Conservation (phyloP, 1,140 invertebrate genomes). For the Lucilia cuprina region DNA sequence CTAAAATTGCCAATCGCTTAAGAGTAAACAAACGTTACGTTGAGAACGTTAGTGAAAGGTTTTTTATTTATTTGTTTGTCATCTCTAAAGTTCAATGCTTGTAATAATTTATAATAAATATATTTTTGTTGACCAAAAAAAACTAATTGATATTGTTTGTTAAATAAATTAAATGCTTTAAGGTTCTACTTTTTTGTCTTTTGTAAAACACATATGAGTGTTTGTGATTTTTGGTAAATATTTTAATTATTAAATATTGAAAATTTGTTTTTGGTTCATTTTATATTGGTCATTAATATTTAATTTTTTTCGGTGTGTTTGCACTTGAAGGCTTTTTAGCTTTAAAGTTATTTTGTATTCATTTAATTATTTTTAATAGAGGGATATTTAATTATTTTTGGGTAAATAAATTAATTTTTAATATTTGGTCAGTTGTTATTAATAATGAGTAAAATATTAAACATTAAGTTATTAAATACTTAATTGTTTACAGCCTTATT, state of each 20-base stretch:
- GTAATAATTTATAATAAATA: neutral
- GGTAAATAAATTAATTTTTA: neutral
- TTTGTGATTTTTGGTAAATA: too few species aligned
- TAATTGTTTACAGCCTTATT: too few species aligned
- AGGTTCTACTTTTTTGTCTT: neutral
- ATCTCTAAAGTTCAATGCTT: neutral
- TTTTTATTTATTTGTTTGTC: slow-evolving; percentile 9
- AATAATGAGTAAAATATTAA: too few species aligned
- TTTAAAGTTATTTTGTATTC: neutral
- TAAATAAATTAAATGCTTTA: neutral
- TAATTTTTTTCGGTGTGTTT: too few species aligned
- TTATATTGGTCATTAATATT: too few species aligned
- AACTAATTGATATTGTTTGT: neutral
- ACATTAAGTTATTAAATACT: too few species aligned
- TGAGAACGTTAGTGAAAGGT: neutral
- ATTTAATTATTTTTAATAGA: neutral
- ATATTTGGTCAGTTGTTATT: neutral
- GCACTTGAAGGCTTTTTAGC: neutral
- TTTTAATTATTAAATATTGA: too few species aligned
- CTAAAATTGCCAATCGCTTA: neutral
- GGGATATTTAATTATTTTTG: neutral
- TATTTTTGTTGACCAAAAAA: neutral
- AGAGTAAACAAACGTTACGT: neutral
- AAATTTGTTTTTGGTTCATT: too few species aligned
- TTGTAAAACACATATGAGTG: neutral